Conservation (phyloP, 2,113 vertebrate species). For the Alligator mississippiensis region DNA sequence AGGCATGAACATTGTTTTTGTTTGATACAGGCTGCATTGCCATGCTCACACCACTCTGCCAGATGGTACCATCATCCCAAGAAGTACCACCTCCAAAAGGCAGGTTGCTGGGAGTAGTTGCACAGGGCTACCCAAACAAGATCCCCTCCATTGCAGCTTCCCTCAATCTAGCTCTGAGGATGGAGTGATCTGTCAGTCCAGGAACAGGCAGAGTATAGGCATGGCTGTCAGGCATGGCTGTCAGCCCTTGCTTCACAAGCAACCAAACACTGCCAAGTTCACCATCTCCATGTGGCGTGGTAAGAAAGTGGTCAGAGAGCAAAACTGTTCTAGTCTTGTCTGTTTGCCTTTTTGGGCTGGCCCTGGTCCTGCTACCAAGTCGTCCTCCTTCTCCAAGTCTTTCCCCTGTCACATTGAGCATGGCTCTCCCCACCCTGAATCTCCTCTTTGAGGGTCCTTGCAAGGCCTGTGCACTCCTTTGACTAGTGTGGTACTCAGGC, state of each 20-base stretch:
- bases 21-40: neutral
- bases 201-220: fast-evolving
- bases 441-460: neutral
- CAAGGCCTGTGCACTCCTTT: neutral
- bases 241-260: neutral
- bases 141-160: neutral
- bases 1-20: neutral
- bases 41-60: neutral
- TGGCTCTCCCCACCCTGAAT: fast-evolving
- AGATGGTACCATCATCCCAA: neutral
- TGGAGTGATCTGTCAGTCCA: fast-evolving
- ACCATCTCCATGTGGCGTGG: neutral
- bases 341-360: fast-evolving
- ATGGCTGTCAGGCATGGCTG: too few species aligned
- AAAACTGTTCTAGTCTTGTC: neutral
- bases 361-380: neutral
- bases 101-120: neutral
- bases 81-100: neutral
- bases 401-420: neutral
- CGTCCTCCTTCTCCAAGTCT: neutral
- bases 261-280: fast-evolving
- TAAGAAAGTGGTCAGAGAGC: neutral
- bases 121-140: neutral
- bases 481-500: too few species aligned
- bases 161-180: neutral